phyloP scores from a whole-genome alignment of 2,113 vertebrate genomes.

The Pelmatolapia mariae region DNA sequence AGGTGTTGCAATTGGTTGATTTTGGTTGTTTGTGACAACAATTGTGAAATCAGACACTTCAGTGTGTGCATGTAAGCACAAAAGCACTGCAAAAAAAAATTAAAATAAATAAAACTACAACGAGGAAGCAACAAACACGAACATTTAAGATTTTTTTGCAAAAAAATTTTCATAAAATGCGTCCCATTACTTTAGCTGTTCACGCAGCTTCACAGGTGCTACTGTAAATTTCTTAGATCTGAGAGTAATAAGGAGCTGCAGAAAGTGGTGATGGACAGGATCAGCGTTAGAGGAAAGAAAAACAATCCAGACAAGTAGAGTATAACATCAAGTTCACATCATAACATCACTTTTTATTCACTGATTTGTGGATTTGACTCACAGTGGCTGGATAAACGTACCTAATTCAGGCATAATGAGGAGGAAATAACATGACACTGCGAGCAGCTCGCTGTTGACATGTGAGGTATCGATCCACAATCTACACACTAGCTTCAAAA shows the following conservation, averaged over 20 bases:
- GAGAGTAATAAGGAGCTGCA: not conserved
- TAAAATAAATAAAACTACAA: not conserved
- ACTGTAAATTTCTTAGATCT: not conserved
- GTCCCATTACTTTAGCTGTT: accelerated
- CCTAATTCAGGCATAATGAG: not conserved
- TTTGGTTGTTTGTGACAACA: not conserved
- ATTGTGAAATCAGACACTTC: not conserved
- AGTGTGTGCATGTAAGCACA: not conserved
- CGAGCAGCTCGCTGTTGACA: not conserved
- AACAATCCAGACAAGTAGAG: accelerated
- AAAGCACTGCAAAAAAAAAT: not conserved
- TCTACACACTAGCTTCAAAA: not conserved
- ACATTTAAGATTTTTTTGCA: not conserved
- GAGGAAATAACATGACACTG: not conserved
- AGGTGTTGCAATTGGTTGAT: not conserved
- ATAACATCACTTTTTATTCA: not conserved
- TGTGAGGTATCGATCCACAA: not conserved
- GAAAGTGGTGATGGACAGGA: not conserved
- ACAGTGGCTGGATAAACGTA: not conserved
- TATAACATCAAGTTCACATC: not conserved
- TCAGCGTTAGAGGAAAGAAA: not conserved
- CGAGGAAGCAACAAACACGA: accelerated
- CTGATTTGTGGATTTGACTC: not conserved
- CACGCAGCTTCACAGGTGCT: not conserved
- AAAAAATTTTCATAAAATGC: not conserved